These are phyloP conservation scores for Sacculina carcini DNA, from an alignment of 2,888 invertebrate species.

Conservation along the genomic window DNA sequence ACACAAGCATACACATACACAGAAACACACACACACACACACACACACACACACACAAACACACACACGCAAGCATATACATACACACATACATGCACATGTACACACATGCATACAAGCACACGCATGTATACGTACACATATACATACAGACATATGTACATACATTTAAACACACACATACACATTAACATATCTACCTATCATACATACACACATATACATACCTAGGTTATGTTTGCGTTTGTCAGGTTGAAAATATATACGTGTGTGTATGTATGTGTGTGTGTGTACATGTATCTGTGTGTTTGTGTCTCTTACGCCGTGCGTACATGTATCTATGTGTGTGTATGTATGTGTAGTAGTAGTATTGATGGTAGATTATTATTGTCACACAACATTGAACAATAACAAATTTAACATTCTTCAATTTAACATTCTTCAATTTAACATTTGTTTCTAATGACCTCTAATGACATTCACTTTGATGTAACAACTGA, in stretches of 20 bases:
- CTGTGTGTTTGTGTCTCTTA: not conserved
- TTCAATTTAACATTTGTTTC: not conserved
- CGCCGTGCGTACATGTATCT: slow-evolving; percentile 5
- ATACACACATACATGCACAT: not conserved
- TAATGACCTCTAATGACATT: too few relatives aligned
- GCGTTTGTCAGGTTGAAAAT: too few relatives aligned
- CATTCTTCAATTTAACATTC: not conserved
- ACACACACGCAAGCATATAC: too few relatives aligned
- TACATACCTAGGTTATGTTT: not conserved
- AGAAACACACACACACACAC: too few relatives aligned
- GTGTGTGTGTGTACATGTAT: not conserved
- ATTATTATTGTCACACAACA: not conserved
- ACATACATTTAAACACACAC: not conserved
- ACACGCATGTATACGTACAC: too few relatives aligned
- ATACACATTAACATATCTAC: too few relatives aligned
- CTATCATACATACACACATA: not conserved
- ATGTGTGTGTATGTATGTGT: slow-evolving; percentile 5
- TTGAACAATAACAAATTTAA: too few relatives aligned
- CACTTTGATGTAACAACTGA: too few relatives aligned
- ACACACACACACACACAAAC: too few relatives aligned
- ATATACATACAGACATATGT: too few relatives aligned
- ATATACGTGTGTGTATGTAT: not conserved
- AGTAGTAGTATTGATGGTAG: not conserved
- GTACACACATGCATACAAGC: not conserved
- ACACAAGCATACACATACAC: too few relatives aligned